phyloP scores from a whole-genome alignment of 2,113 vertebrate genomes.

The Malurus melanocephalus region DNA sequence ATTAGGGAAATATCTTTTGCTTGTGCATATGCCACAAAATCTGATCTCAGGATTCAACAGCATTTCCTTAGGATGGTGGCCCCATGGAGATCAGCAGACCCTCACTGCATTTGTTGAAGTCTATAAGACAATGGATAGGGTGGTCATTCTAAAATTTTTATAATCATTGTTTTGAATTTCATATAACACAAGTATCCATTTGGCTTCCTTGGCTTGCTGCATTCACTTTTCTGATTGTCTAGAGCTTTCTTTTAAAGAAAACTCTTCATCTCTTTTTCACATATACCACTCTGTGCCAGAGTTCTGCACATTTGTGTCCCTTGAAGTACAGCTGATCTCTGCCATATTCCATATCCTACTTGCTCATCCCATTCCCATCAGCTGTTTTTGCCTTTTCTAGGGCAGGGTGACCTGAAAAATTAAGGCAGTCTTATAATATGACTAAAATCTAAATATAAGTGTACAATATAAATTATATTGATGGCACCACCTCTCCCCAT shows the following conservation, averaged over 20 bases:
- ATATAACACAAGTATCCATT: not conserved
- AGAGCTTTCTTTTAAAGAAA: not conserved
- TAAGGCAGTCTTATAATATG: not conserved
- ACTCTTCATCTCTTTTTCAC: not conserved
- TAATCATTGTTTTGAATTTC: not conserved
- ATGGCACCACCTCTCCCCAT: not conserved
- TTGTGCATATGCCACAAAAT: not conserved
- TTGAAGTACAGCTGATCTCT: not conserved
- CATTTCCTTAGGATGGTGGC: not conserved
- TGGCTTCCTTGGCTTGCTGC: not conserved
- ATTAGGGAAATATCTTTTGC: not conserved
- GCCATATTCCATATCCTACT: not conserved
- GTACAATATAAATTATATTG: not conserved
- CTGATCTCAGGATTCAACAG: not conserved
- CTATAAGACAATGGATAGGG: not conserved
- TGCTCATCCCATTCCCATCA: not conserved
- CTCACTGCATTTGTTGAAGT: not conserved
- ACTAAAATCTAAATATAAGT: not conserved
- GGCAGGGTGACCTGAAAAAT: not conserved
- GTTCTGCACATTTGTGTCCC: not conserved
- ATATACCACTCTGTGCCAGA: not conserved
- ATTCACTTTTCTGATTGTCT: not conserved
- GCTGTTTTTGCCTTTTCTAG: not conserved
- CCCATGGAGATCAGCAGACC: not conserved
- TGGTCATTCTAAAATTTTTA: not conserved